Evolutionary conservation across 1,140 invertebrate genomes (phyloP), one percentile per base, ranked within the genome.

Genomic region (Aplysia californica): DNA sequence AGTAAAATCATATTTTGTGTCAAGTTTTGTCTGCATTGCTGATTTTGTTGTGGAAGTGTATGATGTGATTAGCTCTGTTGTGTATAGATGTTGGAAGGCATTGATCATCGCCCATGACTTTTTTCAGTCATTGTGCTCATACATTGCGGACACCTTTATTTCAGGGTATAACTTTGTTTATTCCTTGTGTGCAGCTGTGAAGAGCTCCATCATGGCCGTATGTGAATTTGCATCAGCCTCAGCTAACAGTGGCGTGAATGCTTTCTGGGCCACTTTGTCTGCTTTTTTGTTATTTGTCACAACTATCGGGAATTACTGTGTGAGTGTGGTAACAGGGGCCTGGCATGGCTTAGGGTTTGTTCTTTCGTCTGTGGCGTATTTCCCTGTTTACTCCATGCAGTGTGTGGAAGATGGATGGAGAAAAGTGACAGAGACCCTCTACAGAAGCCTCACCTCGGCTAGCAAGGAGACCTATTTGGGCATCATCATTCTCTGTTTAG

Each of bases 401-500:
- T 69, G 76, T 61, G 21, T 77, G n/a, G 35, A 61, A 35, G 67
- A 66, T 39, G 3, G 56, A 1, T 75, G 78, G 76, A 70, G 35
- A 3, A 67, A 39, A 18, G n/a, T 70, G 20, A 72, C 69, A 10
- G 23, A 39, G n/a, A 55, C 38, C 41, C 21, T 64, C 3, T 38
- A 67, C 0, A 39, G 33, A 31, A 41, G 50, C 2, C 66, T 79
- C 23, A 75, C 66, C 6, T 44, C 70, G 6, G 56, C 69, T 33
- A 69, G 50, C 6, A 78, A 76, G 23, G 80, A 83, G 59, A 76
- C 78, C 10, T 83, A 78, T 56, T 36, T 83, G 1, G 82, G 76
- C 21, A 55, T 81, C 20, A 29, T 70, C 21, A 61, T 81, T 23
- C 71, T 79, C 39, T 74, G 73, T 67, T 55, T 77, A 4, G 29